Conservation (phyloP, 1,140 invertebrate genomes). For the Neoseiulus cucumeris region DNA sequence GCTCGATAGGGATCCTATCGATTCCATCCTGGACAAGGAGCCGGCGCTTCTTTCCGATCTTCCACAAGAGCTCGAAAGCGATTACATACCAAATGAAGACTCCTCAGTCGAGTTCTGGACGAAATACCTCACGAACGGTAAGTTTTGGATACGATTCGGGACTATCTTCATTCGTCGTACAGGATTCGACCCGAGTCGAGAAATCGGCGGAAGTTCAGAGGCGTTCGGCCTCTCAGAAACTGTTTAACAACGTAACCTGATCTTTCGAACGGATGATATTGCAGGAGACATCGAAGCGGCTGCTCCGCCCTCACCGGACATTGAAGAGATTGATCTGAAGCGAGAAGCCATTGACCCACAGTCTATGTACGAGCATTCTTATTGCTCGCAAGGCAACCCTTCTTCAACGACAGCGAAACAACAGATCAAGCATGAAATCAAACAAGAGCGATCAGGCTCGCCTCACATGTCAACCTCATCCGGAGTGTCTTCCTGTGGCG, state of each 20-base stretch:
- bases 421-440: background rate
- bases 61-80: background rate
- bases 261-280: background rate
- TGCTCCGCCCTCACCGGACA: background rate
- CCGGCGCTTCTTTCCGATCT: background rate
- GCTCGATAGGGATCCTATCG: background rate
- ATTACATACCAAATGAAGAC: conserved; percentile 6
- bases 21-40: background rate
- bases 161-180: background rate
- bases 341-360: background rate
- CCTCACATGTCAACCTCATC: background rate
- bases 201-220: too few species aligned
- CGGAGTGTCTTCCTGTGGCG: background rate
- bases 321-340: background rate
- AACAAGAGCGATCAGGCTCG: background rate
- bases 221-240: too few species aligned
- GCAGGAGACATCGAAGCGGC: background rate
- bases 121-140: conserved; percentile 2
- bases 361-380: conserved; percentile 2
- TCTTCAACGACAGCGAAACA: background rate
- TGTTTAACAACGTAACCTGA: too few species aligned
- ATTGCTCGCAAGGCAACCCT: background rate
- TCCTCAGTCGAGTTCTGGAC: conserved; percentile 4
- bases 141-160: background rate
- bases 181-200: too few species aligned